Conservation (phyloP, 2,888 invertebrate genomes). For the Eupithecia pulchellata region DNA sequence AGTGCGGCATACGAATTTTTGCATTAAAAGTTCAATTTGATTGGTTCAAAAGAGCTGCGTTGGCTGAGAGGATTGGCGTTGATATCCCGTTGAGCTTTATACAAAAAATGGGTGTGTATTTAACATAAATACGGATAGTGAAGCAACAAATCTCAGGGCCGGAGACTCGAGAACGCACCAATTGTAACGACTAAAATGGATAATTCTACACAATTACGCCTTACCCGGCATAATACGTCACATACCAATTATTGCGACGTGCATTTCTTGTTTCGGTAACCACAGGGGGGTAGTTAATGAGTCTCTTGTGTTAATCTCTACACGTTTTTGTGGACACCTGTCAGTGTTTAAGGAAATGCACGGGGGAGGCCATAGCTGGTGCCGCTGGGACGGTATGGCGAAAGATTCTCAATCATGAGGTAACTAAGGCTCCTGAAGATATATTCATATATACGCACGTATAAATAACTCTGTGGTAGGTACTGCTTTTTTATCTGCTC, state of each 20-base stretch:
- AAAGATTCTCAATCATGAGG: slow-evolving; percentile 31
- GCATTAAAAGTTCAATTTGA: slow-evolving; percentile 1
- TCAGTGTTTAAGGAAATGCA: slow-evolving; percentile 30
- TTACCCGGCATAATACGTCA: slow-evolving; percentile 29
- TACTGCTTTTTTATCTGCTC: no score
- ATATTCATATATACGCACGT: slow-evolving; percentile 14
- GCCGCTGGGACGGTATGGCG: slow-evolving; percentile 16
- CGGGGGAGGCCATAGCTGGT: slow-evolving; percentile 23
- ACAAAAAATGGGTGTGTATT: background rate
- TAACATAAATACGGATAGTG: background rate
- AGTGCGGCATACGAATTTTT: background rate
- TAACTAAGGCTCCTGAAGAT: slow-evolving; percentile 20
- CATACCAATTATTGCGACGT: slow-evolving; percentile 33
- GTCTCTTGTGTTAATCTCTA: slow-evolving; percentile 29
- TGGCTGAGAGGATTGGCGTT: background rate
- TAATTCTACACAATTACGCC: slow-evolving; percentile 23
- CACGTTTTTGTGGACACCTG: slow-evolving; percentile 39
- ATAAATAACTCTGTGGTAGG: no score
- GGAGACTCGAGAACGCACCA: slow-evolving; percentile 8
- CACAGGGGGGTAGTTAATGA: slow-evolving; percentile 43
- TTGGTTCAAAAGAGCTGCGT: background rate
- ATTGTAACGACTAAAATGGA: slow-evolving; percentile 16
- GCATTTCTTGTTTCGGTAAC: slow-evolving; percentile 26
- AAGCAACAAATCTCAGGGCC: slow-evolving; percentile 11
- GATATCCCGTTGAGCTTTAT: background rate